phyloP scores from a whole-genome alignment of 1,140 invertebrate genomes.

The Drosophila yakuba region DNA sequence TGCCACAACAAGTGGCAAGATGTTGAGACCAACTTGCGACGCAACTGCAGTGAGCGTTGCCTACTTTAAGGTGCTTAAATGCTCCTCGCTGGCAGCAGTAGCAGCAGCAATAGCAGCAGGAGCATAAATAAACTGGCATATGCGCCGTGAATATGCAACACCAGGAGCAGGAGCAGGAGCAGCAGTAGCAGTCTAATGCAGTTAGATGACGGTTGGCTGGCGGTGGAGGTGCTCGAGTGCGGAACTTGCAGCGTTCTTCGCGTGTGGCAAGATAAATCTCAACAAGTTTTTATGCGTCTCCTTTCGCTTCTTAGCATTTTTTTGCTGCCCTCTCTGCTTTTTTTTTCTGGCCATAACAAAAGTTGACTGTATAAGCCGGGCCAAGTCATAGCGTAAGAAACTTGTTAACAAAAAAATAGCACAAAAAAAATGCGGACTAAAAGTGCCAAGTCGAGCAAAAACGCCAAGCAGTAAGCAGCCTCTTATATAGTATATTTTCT shows the following conservation, averaged over 20 bases:
- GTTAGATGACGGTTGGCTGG: conserved; percentile 49
- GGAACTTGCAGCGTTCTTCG: conserved; percentile 59
- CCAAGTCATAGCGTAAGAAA: conserved; percentile 42
- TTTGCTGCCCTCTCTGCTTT: conserved; percentile 14
- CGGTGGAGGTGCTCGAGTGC: conserved; percentile 23
- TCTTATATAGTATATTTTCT: conserved; percentile 44
- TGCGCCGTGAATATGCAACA: conserved; percentile 60
- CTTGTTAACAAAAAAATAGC: conserved; percentile 31
- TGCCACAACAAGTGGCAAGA: conserved; percentile 71
- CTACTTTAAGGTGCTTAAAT: conserved; percentile 80
- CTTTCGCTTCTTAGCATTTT: conserved; percentile 27
- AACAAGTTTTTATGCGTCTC: conserved; percentile 80
- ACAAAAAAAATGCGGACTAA: conserved; percentile 9
- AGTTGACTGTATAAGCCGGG: conserved; percentile 70
- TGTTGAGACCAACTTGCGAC: conserved; percentile 21
- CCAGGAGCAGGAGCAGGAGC: conserved; percentile 10
- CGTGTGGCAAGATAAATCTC: conserved; percentile 80
- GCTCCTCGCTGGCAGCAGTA: conserved; percentile 18
- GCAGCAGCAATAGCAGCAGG: conserved; percentile 39
- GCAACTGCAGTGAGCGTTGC: conserved; percentile 11
- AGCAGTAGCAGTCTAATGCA: conserved; percentile 53
- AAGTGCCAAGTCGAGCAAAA: conserved; percentile 64
- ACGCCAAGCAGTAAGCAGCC: conserved; percentile 53
- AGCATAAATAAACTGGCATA: conserved; percentile 79
- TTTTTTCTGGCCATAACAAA: conserved; percentile 61